These are phyloP conservation scores for Xylophagus ater DNA, from an alignment of 2,888 invertebrate species.

Conservation along the genomic window DNA sequence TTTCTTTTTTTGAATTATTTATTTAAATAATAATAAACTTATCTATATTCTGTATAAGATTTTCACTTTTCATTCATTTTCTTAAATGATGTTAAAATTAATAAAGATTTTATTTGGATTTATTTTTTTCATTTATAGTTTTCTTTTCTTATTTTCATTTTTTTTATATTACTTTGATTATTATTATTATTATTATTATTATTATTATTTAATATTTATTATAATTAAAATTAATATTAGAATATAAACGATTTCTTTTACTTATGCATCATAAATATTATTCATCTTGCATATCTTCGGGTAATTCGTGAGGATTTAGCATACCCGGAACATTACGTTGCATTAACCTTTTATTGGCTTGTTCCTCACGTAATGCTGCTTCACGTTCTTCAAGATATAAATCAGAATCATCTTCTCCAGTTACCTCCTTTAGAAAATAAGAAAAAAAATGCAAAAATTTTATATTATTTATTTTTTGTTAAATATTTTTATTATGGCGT, in stretches of 20 bases:
- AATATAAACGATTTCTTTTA: slow-evolving; percentile 13
- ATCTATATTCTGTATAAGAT: too few species aligned
- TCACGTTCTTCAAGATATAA: slow-evolving; percentile 95
- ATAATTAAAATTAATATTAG: slow-evolving; percentile 8
- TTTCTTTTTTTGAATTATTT: too few species aligned
- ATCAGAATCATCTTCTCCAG: slow-evolving; percentile 96
- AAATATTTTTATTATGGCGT: not conserved
- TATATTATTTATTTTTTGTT: not conserved
- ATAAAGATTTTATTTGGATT: too few species aligned
- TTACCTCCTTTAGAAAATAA: slow-evolving; percentile 69
- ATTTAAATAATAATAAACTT: too few species aligned
- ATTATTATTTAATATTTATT: not conserved
- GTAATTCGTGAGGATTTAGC: slow-evolving; percentile 88
- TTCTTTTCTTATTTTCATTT: slow-evolving; percentile 10
- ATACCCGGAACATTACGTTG: slow-evolving; percentile 95
- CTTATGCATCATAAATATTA: slow-evolving; percentile 22
- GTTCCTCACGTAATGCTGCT: slow-evolving; percentile 75
- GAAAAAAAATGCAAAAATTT: slow-evolving; percentile 11
- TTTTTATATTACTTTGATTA: slow-evolving; percentile 3
- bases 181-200: slow-evolving; percentile 2
- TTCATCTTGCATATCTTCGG: slow-evolving; percentile 89
- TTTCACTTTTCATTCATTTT: too few species aligned
- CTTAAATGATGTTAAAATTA: too few species aligned
- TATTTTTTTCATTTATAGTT: too few species aligned
- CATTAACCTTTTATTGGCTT: slow-evolving; percentile 84